Base-by-base conservation (phyloP, 2,888 invertebrate genomes). In the Meliscaeva auricollis region DNA sequence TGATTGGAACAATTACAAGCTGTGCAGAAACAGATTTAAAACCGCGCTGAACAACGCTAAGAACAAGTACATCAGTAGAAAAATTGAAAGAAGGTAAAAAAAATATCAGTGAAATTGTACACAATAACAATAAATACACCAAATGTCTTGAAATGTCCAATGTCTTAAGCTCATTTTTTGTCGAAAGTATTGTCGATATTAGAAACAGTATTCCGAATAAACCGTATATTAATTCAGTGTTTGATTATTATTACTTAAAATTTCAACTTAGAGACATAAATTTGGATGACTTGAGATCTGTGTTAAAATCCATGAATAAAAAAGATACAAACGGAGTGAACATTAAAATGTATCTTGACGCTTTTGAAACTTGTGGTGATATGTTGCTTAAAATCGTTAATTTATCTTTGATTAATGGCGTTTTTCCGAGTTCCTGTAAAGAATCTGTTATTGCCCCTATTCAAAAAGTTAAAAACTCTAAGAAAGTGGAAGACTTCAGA, bases 381-480 rank as follows among this genome's bases (percentile, higher is more conserved):
- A 52, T 52, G 17, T 13, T 13, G 41, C 38, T 7, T 6, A 22
- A 17, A 20, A 22, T 13, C 7, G 8, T 13, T 11, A 32, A 22
- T 22, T 5, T 41, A n/a, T 38, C 22, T n/a, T 38, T 41, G 9
- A 13, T 2, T 17, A 22, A 20, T 48, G n/a, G 3, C 3, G 13
- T 2, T 30, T 35, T 20, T 32, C 38, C 11, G 50, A 32, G 13
- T 26, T 11, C 2, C 26, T 50, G 50, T 26, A 50, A 46, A 17
- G 46, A 46, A 8, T 46, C 46, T 11, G 8, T 46, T 46, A 46
- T 46, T 58, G 20, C n/a, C 15, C 62, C 22, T 2, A 44, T 44
- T n/a, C 15, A 2, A 9, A 62, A 62, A 62, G 22, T 62, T 11
- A 62, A 46, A 46, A 62, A 62, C 46, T 62, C 62, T 4, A 62